Evolutionary conservation across 1,140 invertebrate genomes (phyloP).

Genomic region (Homalodisca vitripennis): DNA sequence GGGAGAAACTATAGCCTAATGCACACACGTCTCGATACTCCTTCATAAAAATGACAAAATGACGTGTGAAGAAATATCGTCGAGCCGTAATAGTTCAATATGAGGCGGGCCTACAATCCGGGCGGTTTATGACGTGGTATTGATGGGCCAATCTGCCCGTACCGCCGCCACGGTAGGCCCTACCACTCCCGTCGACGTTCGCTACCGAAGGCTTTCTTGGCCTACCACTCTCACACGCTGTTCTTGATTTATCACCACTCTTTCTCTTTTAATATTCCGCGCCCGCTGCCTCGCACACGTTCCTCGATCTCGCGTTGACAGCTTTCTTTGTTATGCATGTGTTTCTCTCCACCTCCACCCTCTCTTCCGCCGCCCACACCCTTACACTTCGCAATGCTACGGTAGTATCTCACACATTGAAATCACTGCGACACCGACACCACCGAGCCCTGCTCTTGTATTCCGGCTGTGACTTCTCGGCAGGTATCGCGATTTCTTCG

Average conservation of each 20-base stretch:
- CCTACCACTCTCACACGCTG: not conserved
- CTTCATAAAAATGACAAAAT: slow-evolving; percentile 24
- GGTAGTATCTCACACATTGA: no score
- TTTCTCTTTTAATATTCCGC: slow-evolving; percentile 26
- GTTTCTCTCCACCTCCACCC: no score
- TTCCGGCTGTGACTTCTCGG: no score
- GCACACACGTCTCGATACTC: slow-evolving; percentile 5
- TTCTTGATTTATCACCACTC: slow-evolving; percentile 3
- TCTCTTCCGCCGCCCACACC: no score
- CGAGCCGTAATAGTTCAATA: slow-evolving; percentile 20
- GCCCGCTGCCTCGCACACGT: slow-evolving; percentile 7
- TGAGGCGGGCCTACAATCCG: not conserved
- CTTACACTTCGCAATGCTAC: no score
- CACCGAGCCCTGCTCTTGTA: no score
- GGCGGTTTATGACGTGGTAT: slow-evolving; percentile 20
- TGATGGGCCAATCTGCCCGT: slow-evolving; percentile 12
- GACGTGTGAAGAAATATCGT: not conserved
- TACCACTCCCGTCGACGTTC: not conserved
- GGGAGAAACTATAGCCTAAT: not conserved
- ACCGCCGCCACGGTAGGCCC: not conserved
- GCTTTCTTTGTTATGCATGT: slow-evolving; percentile 19
- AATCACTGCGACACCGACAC: no score
- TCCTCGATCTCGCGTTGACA: slow-evolving; percentile 15
- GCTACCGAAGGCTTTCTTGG: not conserved
- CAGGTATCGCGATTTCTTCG: no score